These are phyloP conservation scores for Seladonia tumulorum DNA, from an alignment of 2,888 invertebrate genomes.

Conservation along the genomic window DNA sequence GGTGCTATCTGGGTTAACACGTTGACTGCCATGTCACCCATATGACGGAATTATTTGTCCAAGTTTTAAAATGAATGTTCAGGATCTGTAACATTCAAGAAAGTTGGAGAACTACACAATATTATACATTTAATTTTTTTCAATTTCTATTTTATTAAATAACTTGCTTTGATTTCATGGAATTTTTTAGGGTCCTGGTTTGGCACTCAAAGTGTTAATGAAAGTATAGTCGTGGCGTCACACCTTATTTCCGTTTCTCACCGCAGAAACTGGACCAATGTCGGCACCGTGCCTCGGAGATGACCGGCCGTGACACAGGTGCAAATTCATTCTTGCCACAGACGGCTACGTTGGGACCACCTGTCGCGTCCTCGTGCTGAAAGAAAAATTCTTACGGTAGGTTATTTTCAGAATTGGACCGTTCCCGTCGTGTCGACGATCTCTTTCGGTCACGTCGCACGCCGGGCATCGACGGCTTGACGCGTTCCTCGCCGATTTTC, in stretches of 20 bases:
- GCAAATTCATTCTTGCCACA: background rate
- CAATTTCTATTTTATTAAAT: too few relatives aligned
- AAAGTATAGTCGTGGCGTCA: background rate
- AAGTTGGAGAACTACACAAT: too few relatives aligned
- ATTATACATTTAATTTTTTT: too few relatives aligned
- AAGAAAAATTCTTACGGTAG: constrained; percentile 11
- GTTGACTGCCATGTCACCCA: too few relatives aligned
- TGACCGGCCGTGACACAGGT: constrained; percentile 32
- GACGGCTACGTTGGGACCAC: constrained; percentile 3
- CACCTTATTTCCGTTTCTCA: background rate
- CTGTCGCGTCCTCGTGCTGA: constrained; percentile 1
- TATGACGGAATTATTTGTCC: too few relatives aligned
- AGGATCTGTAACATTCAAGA: too few relatives aligned
- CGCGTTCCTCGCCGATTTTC: constrained; percentile 14
- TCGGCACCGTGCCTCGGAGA: background rate
- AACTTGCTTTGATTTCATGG: too few relatives aligned
- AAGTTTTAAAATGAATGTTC: too few relatives aligned
- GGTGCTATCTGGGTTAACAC: too few relatives aligned
- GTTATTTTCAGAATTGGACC: constrained; percentile 39
- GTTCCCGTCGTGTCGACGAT: constrained; percentile 16
- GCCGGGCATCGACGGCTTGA: background rate
- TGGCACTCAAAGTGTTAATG: too few relatives aligned
- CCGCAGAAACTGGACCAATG: background rate
- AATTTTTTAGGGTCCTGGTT: too few relatives aligned
- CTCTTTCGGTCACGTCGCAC: background rate